Evolutionary conservation across 2,888 invertebrate species (phyloP), one percentile per base, ranked within the genome.

Genomic region (Anticlea derivata): DNA sequence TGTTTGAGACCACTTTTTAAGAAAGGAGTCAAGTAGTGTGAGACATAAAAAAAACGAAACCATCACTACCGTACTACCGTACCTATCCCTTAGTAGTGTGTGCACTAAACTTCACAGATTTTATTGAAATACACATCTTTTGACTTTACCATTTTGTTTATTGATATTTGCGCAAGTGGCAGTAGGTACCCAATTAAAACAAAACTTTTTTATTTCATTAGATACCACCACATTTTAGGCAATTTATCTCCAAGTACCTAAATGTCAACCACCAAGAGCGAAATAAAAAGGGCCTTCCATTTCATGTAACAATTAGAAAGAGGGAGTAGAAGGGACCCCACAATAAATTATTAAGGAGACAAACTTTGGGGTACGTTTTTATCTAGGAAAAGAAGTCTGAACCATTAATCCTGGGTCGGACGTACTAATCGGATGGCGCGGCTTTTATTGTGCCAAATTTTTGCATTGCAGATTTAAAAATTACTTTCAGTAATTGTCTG

Each of bases 321-420:
- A 58, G 65, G 55, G 62, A 64, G 66, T 64, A 71, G 74, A 78
- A 70, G 64, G 62, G 68, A 63, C 55, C 64, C 63, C 61, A 66
- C 74, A 71, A 80, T 80, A 81, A 79, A 80, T 81, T 80, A 78
- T 75, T 76, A 73, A 75, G 67, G 63, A 76, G 76, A 79, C 76
- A 73, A 80, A 80, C 67, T 77, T 77, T 74, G 60, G 73, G 64
- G 52, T 58, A 58, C 61, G 63, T 70, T 78, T 75, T 78, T 74
- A 70, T 70, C 62, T 63, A 63, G 60, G 61, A 63, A 48, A 68
- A 61, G 66, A 49, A 57, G 49, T 44, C 39, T 52, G 30, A 50
- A 57, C 67, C 73, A 77, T 78, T 77, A 75, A 79, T 80, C 71
- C 68, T 66, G 45, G 40, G 64, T 65, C 61, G 53, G 71, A 72